Conservation (phyloP, 2,113 vertebrate genomes). For the Thymallus thymallus region DNA sequence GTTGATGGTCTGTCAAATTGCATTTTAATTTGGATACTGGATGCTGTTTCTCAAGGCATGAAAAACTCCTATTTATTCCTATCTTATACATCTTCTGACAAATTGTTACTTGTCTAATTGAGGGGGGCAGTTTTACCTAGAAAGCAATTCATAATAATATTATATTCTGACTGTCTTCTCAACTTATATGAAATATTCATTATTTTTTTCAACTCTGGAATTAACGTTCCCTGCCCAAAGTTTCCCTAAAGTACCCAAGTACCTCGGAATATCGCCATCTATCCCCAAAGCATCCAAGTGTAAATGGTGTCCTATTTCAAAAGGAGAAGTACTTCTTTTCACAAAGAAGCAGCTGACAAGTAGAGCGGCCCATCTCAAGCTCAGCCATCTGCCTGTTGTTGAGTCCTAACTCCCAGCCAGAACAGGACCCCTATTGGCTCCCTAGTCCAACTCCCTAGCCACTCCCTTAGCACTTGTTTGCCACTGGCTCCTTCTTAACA, state of each 20-base stretch:
- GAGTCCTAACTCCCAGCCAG: background rate
- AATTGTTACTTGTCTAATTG: conserved; percentile 54
- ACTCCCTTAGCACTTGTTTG: too few relatives aligned
- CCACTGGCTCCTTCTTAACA: background rate
- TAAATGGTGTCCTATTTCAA: background rate
- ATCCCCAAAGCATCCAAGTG: too few relatives aligned
- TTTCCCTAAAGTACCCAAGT: background rate
- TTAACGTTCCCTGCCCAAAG: background rate
- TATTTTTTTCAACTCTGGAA: background rate
- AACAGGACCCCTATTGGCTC: background rate
- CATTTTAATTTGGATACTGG: conserved; percentile 52
- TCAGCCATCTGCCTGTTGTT: background rate
- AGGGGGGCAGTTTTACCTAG: conserved; percentile 28
- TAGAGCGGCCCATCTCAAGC: background rate
- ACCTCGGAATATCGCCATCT: background rate
- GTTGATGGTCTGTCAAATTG: conserved; percentile 53
- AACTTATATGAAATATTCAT: background rate
- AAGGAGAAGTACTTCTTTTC: background rate
- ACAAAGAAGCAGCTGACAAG: background rate
- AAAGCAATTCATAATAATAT: background rate
- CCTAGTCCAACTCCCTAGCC: background rate
- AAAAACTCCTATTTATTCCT: conserved; percentile 34
- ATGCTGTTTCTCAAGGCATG: conserved; percentile 1
- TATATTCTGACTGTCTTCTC: background rate
- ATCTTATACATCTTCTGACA: conserved; percentile 16